A percentile compares a stretch with the other conserved stretches of the same genome.
phyloP scores from a whole-genome alignment of 1,140 invertebrate species.

The Drosophila elegans region DNA sequence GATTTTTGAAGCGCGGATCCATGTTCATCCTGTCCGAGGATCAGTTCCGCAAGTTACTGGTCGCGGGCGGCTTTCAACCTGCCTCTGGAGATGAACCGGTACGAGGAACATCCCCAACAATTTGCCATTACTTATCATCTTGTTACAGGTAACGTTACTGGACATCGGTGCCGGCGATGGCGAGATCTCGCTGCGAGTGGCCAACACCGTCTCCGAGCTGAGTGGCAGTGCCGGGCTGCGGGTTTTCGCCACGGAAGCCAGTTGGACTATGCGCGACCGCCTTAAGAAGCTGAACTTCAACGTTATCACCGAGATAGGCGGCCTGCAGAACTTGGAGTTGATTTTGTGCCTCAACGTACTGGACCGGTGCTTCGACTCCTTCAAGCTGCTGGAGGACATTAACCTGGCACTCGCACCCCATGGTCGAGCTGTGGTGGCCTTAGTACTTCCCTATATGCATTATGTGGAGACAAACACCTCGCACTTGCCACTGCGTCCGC shows the following conservation, averaged over 20 bases:
- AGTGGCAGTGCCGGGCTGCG: conserved; percentile 86
- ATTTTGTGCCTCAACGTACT: conserved; percentile 94
- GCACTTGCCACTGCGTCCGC: conserved; percentile 77
- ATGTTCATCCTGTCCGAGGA: conserved; percentile 94
- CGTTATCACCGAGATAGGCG: conserved; percentile 70
- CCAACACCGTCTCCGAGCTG: conserved; percentile 72
- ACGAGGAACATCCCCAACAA: no score
- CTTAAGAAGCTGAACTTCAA: conserved; percentile 89
- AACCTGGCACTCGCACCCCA: conserved; percentile 87
- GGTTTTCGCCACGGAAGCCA: conserved; percentile 94
- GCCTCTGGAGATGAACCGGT: conserved; percentile 63
- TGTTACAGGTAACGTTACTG: conserved; percentile 85
- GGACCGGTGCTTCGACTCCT: conserved; percentile 93
- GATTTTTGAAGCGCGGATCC: conserved; percentile 91
- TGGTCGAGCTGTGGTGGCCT: conserved; percentile 91
- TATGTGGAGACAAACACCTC: conserved; percentile 91
- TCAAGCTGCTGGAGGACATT: conserved; percentile 89
- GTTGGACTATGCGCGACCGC: conserved; percentile 90
- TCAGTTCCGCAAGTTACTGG: conserved; percentile 89
- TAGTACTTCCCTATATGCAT: conserved; percentile 94
- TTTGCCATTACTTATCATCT: background rate
- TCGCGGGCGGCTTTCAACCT: conserved; percentile 65
- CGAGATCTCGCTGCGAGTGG: conserved; percentile 91
- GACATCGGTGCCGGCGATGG: conserved; percentile 97
- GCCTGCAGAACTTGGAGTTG: conserved; percentile 85